Evolutionary conservation across 2,797 vertebrate species (phyloP).

Genomic region (Cynodonichthys magdalenae): DNA sequence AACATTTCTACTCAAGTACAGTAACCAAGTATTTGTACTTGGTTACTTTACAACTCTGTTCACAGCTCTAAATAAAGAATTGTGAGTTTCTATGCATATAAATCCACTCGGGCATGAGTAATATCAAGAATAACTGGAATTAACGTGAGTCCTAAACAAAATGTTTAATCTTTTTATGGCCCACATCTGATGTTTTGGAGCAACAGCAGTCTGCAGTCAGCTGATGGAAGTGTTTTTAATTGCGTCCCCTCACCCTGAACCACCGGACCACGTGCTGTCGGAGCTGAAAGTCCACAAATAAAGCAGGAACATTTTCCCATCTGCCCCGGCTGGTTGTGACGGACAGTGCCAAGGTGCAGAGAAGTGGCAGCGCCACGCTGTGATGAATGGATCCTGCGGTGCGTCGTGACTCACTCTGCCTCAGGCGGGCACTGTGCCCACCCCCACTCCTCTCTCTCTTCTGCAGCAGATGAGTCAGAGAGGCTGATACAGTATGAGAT

Average conservation of each 20-base stretch:
- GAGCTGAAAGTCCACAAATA: conserved; percentile 38
- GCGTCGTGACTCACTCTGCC: conserved; percentile 73
- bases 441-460: conserved; percentile 44
- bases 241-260: conserved; percentile 34
- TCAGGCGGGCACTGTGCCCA: conserved; percentile 54
- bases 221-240: conserved; percentile 6
- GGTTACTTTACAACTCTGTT: too few relatives aligned
- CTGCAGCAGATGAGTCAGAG: conserved; percentile 79
- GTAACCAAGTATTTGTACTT: too few relatives aligned
- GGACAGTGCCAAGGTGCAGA: conserved; percentile 62
- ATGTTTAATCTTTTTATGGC: too few relatives aligned
- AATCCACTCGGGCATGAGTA: too few relatives aligned
- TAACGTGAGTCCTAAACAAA: too few relatives aligned
- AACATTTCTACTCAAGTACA: too few relatives aligned
- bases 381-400: conserved; percentile 72
- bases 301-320: conserved; percentile 53
- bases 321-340: conserved; percentile 50
- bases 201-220: too few relatives aligned
- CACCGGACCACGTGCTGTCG: conserved; percentile 22
- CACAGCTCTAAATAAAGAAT: too few relatives aligned
- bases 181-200: too few relatives aligned
- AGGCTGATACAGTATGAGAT: conserved; percentile 66
- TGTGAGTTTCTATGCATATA: too few relatives aligned
- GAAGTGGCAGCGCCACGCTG: conserved; percentile 50
- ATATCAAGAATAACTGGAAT: too few relatives aligned